Conservation (phyloP, 2,888 invertebrate species). For the Cybosia mesomella region DNA sequence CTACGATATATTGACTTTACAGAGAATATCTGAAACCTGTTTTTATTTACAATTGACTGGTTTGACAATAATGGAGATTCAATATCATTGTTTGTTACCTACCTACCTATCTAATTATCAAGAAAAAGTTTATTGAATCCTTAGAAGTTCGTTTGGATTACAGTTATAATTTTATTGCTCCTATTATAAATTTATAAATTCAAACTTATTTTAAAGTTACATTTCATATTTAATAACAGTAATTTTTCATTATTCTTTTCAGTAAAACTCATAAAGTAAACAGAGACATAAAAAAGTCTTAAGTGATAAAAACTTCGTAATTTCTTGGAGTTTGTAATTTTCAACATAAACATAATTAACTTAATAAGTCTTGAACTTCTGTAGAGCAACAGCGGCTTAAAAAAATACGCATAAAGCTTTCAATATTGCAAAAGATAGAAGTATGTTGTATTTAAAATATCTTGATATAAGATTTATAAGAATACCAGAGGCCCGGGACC, state of each 20-base stretch:
- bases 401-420: background rate
- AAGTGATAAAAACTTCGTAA: conserved; percentile 27
- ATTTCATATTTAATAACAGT: background rate
- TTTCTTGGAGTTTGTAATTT: conserved; percentile 16
- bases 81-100: background rate
- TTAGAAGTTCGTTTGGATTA: background rate
- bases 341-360: conserved; percentile 8
- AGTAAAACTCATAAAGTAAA: conserved; percentile 7
- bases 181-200: background rate
- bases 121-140: background rate
- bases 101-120: background rate
- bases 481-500: too few relatives aligned
- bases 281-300: conserved; percentile 9
- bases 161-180: background rate
- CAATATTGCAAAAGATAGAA: background rate
- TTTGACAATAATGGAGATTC: background rate
- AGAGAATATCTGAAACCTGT: background rate
- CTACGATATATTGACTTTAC: background rate
- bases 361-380: background rate
- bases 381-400: background rate
- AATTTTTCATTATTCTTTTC: background rate
- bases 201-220: background rate
- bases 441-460: background rate
- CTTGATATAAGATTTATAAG: too few relatives aligned
- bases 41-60: background rate